Conservation (phyloP, 1,140 invertebrate species). For the Brachystomella parvula region DNA sequence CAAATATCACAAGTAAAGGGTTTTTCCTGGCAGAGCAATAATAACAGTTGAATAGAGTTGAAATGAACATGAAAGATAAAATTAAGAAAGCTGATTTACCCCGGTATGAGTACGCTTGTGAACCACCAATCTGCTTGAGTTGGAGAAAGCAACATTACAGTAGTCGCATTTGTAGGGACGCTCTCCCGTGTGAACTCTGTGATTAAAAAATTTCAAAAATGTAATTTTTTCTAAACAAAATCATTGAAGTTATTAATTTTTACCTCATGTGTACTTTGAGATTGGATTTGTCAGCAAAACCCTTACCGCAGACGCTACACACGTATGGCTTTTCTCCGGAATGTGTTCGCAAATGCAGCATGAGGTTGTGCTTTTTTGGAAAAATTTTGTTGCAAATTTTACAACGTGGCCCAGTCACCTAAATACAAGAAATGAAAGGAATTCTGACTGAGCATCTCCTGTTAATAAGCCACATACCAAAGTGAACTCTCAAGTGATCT, state of each 20-base stretch:
- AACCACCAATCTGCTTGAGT: constrained; percentile 31
- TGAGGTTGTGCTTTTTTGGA: constrained; percentile 47
- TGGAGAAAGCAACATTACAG: constrained; percentile 30
- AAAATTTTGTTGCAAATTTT: constrained; percentile 33
- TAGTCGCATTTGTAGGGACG: constrained; percentile 33
- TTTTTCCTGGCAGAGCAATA: constrained; percentile 13
- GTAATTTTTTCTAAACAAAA: too few species aligned
- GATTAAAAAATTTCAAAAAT: neutral
- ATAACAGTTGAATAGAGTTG: neutral
- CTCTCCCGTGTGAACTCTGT: constrained; percentile 19
- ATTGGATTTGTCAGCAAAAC: constrained; percentile 35
- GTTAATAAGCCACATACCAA: constrained; percentile 16
- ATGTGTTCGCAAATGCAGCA: constrained; percentile 68
- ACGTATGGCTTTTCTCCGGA: constrained; percentile 66
- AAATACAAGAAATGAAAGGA: constrained; percentile 8
- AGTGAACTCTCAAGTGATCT: constrained; percentile 35
- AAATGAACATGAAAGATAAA: neutral
- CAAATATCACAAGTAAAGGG: constrained; percentile 32
- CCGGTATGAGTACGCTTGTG: constrained; percentile 41
- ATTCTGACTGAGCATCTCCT: too few species aligned
- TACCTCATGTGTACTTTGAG: constrained; percentile 34
- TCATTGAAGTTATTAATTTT: neutral
- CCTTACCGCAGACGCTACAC: constrained; percentile 69
- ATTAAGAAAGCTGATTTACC: constrained; percentile 49
- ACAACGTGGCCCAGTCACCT: constrained; percentile 35